A percentile compares a stretch with the other conserved stretches of the same genome.
phyloP scores from a whole-genome alignment of 2,797 vertebrate genomes.

The Sebastes goodei region DNA sequence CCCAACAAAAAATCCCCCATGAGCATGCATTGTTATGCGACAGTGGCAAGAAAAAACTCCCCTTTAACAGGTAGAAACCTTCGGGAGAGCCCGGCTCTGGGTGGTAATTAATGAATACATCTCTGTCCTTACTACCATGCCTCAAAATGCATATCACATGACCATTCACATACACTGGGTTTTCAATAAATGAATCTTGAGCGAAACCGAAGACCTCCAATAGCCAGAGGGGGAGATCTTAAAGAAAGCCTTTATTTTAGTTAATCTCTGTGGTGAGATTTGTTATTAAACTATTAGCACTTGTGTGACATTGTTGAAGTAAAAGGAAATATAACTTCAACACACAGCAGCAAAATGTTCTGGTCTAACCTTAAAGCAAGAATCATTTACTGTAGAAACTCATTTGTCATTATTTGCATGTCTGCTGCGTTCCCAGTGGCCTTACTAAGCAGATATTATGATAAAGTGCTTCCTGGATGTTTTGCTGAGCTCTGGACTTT shows the following conservation, averaged over 20 bases:
- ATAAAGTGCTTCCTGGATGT: slow-evolving; percentile 47
- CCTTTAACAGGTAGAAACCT: too few species aligned
- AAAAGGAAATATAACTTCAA: not conserved
- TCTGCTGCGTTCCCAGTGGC: slow-evolving; percentile 31
- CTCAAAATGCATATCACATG: too few species aligned
- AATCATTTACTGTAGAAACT: slow-evolving; percentile 14
- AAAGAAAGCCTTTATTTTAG: not conserved
- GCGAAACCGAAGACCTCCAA: not conserved
- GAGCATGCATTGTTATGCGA: too few species aligned
- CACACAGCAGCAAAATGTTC: not conserved
- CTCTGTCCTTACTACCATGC: too few species aligned
- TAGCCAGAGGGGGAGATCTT: not conserved
- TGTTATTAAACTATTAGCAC: not conserved
- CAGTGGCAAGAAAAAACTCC: too few species aligned
- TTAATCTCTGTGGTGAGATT: not conserved
- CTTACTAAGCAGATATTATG: slow-evolving; percentile 68
- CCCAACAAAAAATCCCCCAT: too few species aligned
- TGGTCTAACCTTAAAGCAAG: slow-evolving; percentile 5
- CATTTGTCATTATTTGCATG: slow-evolving; percentile 58
- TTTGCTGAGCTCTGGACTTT: slow-evolving; percentile 67
- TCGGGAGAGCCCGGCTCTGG: too few species aligned
- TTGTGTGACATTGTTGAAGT: not conserved
- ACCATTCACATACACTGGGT: too few species aligned
- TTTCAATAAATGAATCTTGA: not conserved
- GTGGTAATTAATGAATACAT: too few species aligned